Percentiles rank a stretch among this genome's conserved stretches.
phyloP scores from a whole-genome alignment of 35 echinoderm and acorn worm genomes.

The Apostichopus californicus region DNA sequence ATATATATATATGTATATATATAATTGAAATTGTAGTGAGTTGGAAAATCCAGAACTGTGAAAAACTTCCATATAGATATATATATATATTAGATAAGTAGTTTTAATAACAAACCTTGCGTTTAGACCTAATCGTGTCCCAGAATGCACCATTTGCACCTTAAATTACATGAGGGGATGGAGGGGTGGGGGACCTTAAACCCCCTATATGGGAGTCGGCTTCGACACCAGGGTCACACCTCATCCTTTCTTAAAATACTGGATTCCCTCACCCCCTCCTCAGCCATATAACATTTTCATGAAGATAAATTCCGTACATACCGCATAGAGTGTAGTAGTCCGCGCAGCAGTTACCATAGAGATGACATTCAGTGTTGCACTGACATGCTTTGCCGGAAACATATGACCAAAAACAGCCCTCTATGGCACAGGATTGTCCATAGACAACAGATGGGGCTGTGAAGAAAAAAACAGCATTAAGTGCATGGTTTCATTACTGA shows the following conservation, averaged over 20 bases:
- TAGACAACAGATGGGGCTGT: not conserved
- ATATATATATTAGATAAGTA: too few relatives aligned
- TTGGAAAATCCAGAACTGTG: too few relatives aligned
- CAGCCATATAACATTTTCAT: not conserved
- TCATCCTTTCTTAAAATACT: not conserved
- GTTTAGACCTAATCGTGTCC: too few relatives aligned
- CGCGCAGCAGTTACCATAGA: not conserved
- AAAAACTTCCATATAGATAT: too few relatives aligned
- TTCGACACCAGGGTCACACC: not conserved
- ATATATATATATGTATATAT: too few relatives aligned
- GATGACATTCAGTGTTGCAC: not conserved
- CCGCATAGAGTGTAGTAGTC: not conserved
- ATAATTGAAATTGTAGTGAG: too few relatives aligned
- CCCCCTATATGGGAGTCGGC: too few relatives aligned
- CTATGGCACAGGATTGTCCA: not conserved
- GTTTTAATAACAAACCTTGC: too few relatives aligned
- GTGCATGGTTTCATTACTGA: not conserved
- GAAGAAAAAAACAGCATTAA: not conserved
- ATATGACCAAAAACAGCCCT: not conserved
- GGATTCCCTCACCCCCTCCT: not conserved
- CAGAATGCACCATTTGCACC: not conserved
- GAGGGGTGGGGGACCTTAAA: too few relatives aligned
- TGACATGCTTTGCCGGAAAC: not conserved
- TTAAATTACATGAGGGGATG: not conserved
- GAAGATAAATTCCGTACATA: not conserved